phyloP scores from a whole-genome alignment of 1,140 invertebrate genomes.

The Eueides isabella region DNA sequence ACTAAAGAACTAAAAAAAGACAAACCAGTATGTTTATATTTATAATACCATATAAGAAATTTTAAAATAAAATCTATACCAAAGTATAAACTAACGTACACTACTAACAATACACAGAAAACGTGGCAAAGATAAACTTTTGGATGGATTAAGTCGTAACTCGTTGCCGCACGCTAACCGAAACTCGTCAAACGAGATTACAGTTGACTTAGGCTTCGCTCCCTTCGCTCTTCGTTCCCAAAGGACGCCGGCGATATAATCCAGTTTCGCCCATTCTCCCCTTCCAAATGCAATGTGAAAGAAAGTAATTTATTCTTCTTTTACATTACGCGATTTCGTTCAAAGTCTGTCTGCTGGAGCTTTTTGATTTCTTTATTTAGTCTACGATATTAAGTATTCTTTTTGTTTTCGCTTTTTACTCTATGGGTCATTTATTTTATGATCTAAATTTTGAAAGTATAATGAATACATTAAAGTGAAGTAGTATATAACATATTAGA shows the following conservation, averaged over 20 bases:
- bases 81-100: background rate
- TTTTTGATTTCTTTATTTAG: background rate
- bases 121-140: background rate
- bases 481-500: too few relatives aligned
- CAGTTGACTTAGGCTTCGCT: constrained; percentile 47
- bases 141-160: constrained; percentile 25
- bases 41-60: background rate
- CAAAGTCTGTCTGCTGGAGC: background rate
- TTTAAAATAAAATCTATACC: background rate
- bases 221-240: constrained; percentile 44
- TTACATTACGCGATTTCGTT: constrained; percentile 36
- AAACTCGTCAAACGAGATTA: constrained; percentile 59
- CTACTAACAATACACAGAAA: background rate
- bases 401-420: background rate
- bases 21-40: too few relatives aligned
- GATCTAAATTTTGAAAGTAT: background rate
- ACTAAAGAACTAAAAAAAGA: too few relatives aligned
- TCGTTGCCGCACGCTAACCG: constrained; percentile 36
- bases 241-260: constrained; percentile 61
- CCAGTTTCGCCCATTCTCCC: constrained; percentile 66
- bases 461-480: too few relatives aligned
- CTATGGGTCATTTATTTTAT: background rate
- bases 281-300: constrained; percentile 47
- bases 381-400: background rate
- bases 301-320: constrained; percentile 58